Conservation (phyloP, 2,113 vertebrate genomes). For the Steatornis caripensis region DNA sequence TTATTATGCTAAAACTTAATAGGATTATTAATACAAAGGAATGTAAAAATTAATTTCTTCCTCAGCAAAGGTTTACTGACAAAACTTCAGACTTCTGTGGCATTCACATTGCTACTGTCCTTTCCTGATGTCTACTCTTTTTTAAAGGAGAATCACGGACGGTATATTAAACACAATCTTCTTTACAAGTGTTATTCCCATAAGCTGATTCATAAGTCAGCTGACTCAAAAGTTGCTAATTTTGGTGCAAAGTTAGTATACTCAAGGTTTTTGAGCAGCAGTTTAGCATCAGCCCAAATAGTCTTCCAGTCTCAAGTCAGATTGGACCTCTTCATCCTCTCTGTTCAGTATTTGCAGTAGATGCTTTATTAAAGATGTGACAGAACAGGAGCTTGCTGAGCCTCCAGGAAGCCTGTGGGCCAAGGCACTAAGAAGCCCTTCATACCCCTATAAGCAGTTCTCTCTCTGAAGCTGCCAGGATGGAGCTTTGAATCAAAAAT, state of each 20-base stretch:
- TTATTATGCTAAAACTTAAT: conserved; percentile 46
- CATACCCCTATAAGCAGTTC: not conserved
- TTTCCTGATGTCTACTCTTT: not conserved
- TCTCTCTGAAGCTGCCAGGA: not conserved
- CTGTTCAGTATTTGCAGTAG: not conserved
- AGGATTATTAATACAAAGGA: conserved; percentile 58
- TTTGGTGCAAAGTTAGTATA: not conserved
- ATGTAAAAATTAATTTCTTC: conserved; percentile 48
- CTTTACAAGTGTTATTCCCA: not conserved
- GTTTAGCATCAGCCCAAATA: not conserved
- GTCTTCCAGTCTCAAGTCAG: not conserved
- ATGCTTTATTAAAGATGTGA: not conserved
- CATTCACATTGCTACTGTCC: not conserved
- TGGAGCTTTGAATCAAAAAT: not conserved
- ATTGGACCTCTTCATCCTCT: not conserved
- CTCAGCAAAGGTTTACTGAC: conserved; percentile 34
- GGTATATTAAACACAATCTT: not conserved
- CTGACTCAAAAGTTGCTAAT: not conserved
- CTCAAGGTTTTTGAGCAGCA: not conserved
- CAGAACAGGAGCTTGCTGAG: not conserved
- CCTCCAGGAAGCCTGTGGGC: not conserved
- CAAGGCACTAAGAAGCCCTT: not conserved
- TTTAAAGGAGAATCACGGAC: not conserved
- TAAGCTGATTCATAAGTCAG: not conserved
- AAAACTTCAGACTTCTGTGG: not conserved